phyloP scores from a whole-genome alignment of 2,797 vertebrate species.

The Varecia variegata region DNA sequence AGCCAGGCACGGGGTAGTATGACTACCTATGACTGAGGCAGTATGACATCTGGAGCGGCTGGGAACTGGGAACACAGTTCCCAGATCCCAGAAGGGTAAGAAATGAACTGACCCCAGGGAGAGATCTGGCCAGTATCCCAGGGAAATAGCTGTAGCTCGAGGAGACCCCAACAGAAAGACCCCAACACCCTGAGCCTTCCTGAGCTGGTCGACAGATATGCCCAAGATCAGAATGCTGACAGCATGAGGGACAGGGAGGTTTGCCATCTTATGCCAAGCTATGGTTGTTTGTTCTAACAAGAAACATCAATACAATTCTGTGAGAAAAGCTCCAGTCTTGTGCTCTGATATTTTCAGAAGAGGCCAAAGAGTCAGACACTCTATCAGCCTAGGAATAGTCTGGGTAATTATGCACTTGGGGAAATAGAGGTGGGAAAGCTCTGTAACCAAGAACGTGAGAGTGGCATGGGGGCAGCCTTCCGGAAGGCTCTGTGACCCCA shows the following conservation, averaged over 20 bases:
- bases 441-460: background rate
- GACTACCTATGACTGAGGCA: background rate
- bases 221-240: background rate
- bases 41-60: background rate
- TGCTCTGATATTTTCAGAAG: background rate
- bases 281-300: background rate
- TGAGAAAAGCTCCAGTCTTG: background rate
- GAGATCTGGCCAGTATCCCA: background rate
- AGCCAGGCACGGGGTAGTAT: background rate
- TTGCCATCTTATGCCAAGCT: background rate
- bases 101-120: background rate
- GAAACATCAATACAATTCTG: background rate
- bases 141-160: background rate
- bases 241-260: background rate
- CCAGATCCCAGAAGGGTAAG: background rate
- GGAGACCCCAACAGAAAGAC: background rate
- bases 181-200: background rate
- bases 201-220: background rate
- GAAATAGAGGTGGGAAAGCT: background rate
- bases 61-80: background rate
- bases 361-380: background rate
- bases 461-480: background rate
- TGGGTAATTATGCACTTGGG: background rate
- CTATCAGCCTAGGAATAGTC: background rate
- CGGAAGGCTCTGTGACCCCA: background rate